Evolutionary conservation across 2,888 invertebrate genomes (phyloP), one percentile per base, ranked within the genome.

Genomic region (Agonum fuliginosum): DNA sequence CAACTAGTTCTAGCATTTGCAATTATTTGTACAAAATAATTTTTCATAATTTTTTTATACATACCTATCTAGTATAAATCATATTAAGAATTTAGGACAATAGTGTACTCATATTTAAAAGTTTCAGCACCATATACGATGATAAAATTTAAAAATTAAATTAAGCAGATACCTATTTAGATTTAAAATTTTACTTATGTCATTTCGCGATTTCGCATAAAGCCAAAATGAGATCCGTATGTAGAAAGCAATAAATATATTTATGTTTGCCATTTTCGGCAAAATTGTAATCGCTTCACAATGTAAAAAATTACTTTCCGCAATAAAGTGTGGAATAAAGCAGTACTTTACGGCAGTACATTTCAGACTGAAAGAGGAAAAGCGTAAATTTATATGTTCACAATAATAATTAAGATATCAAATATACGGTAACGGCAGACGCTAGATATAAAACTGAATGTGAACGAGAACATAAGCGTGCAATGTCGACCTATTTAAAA

Each of bases 371-470:
- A 37, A 67, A 46, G 51, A 46, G 48, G 51, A 71, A 71, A 48
- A 51, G 71, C 34, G 72, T 58, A 54, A 51, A 72, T 72, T 72
- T 72, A 72, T 72, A 72, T 58, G 54, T 54, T 72, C 54, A 54
- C 72, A 51, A 58, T 72, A 72, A 72, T 72, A 72, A 72, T 72
- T 72, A 72, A 72, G 72, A 54, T 72, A 72, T 72, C 72, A 72
- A 72, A 72, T 72, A 72, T 72, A 72, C 37, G 58, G 72, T 72
- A 72, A 72, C 58, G 37, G 20, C 58, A 34, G 22, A 54, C 30
- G 54, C 37, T 72, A 54, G 72, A 54, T 72, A 54, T 54, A 72
- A 72, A 72, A 54, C 41, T 58, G 72, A 72, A 54, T 72, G 58
- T 51, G 37, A 72, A 71, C 51, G 46, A 51, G 71, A 41, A 67